Conservation (phyloP, 2,113 vertebrate genomes). For the Orthonyx spaldingii region DNA sequence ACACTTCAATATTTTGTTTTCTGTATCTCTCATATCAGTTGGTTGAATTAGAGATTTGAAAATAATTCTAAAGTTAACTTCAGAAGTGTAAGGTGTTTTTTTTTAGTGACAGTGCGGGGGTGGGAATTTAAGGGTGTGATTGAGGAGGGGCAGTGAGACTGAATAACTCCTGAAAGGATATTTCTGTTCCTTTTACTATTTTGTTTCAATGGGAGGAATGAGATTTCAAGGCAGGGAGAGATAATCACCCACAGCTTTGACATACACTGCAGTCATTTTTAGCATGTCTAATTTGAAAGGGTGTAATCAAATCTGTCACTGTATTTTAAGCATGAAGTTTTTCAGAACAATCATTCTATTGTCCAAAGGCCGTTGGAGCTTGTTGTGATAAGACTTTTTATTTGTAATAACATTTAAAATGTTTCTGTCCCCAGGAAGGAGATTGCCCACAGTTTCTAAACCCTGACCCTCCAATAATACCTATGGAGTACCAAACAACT, state of each 20-base stretch:
- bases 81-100: not conserved
- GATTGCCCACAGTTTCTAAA: conserved; percentile 89
- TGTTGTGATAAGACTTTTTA: conserved; percentile 23
- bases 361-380: conserved; percentile 17
- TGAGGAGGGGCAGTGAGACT: conserved; percentile 18
- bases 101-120: not conserved
- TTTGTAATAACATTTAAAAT: conserved; percentile 26
- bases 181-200: conserved; percentile 58
- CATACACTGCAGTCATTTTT: conserved; percentile 60
- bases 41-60: not conserved
- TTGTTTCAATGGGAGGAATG: conserved; percentile 29
- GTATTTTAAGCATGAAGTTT: conserved; percentile 58
- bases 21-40: not conserved
- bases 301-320: conserved; percentile 65
- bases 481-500: conserved; percentile 75
- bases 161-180: conserved; percentile 49
- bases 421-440: conserved; percentile 67
- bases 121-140: conserved; percentile 48
- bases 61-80: not conserved
- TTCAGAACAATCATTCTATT: conserved; percentile 50
- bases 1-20: conserved; percentile 2
- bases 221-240: conserved; percentile 43
- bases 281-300: conserved; percentile 64
- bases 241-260: conserved; percentile 58
- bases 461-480: conserved; percentile 79